phyloP scores from a whole-genome alignment of 2,797 vertebrate genomes.

The Microctenopoma lineatum region DNA sequence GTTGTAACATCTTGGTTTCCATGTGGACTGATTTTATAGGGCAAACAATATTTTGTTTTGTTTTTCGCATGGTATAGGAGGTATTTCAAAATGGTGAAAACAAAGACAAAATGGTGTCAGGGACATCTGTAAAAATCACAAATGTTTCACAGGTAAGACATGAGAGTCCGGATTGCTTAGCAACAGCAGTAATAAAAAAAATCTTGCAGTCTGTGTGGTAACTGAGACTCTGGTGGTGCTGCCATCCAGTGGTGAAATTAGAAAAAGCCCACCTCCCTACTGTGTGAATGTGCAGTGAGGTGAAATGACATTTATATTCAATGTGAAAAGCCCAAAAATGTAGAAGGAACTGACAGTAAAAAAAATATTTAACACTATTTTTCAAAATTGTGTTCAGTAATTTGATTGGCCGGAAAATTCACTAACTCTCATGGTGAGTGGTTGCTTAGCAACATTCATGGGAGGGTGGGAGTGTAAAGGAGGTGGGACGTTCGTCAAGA shows the following conservation, averaged over 20 bases:
- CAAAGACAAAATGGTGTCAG: conserved; percentile 78
- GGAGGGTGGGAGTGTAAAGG: conserved; percentile 51
- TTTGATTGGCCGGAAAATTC: conserved; percentile 75
- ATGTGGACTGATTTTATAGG: background rate
- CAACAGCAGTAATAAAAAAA: conserved; percentile 74
- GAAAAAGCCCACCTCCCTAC: conserved; percentile 16
- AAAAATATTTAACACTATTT: conserved; percentile 48
- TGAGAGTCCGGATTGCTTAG: conserved; percentile 79
- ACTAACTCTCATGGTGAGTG: conserved; percentile 64
- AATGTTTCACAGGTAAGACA: conserved; percentile 76
- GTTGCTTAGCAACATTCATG: conserved; percentile 80
- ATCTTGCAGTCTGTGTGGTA: conserved; percentile 56
- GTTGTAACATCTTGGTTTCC: background rate
- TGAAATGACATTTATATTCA: conserved; percentile 6
- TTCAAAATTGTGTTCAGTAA: conserved; percentile 66
- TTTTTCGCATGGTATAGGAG: background rate
- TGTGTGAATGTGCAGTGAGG: background rate
- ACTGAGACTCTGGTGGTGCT: conserved; percentile 63
- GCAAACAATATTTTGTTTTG: background rate
- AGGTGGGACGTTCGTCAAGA: conserved; percentile 42
- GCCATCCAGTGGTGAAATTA: conserved; percentile 75
- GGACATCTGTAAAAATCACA: conserved; percentile 74
- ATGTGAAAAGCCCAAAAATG: conserved; percentile 6
- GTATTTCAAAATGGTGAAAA: conserved; percentile 65
- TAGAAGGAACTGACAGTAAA: conserved; percentile 3